A percentile compares a stretch with the other conserved stretches of the same genome.
Evolutionary conservation across 2,797 vertebrate genomes (phyloP).

Genomic region (Tiaroga cobitis): DNA sequence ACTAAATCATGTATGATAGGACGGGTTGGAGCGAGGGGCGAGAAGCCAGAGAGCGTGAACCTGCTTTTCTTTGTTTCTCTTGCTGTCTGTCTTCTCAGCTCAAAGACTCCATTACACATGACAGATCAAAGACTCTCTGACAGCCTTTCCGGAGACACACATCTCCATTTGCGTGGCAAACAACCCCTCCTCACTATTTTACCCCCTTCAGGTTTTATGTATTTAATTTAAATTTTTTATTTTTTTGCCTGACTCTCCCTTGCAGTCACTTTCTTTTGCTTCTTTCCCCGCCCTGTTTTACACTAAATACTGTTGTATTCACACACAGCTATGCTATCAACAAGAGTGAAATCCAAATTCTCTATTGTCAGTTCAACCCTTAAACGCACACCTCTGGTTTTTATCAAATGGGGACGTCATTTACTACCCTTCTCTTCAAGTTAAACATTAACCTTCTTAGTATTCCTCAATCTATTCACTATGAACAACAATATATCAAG

Average conservation of each 20-base stretch:
- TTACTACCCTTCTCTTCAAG: not conserved
- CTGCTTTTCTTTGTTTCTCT: constrained; percentile 35
- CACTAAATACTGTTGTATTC: not conserved
- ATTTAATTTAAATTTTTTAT: not conserved
- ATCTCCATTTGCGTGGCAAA: constrained; percentile 43
- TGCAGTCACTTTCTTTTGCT: not conserved
- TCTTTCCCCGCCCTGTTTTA: not conserved
- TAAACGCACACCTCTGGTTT: not conserved
- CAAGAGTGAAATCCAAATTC: not conserved
- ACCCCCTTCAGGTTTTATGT: constrained; percentile 18
- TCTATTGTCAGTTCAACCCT: not conserved
- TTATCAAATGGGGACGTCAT: not conserved
- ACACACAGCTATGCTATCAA: no score
- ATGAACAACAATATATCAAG: no score
- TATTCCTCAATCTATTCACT: no score
- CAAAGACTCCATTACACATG: constrained; percentile 50
- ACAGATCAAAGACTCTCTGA: constrained; percentile 52
- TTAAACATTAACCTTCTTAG: no score
- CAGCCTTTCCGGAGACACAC: constrained; percentile 32
- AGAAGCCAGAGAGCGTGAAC: constrained; percentile 40
- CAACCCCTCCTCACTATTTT: constrained; percentile 6
- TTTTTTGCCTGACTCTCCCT: not conserved
- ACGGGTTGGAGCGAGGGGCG: not conserved
- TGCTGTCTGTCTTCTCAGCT: constrained; percentile 40
- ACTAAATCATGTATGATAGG: constrained; percentile 50